Evolutionary conservation across 2,113 vertebrate genomes (phyloP).

Genomic region (Prionailurus viverrinus): DNA sequence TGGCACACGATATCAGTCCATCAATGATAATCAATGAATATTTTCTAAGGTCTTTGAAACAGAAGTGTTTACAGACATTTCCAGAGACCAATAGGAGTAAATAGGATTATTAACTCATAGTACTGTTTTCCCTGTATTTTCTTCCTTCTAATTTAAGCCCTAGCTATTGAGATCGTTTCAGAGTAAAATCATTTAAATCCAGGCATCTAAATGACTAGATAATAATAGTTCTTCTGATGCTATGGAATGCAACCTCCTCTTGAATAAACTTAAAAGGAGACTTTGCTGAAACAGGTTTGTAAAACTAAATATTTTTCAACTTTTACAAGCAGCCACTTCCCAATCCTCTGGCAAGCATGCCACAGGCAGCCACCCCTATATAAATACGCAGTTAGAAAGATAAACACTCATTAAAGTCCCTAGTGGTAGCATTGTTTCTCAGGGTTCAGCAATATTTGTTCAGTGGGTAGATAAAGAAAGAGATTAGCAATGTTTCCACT

Average conservation of each 20-base stretch:
- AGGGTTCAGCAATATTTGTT: slow-evolving; percentile 77
- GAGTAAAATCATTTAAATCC: slow-evolving; percentile 71
- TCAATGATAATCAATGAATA: not conserved
- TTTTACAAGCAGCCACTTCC: slow-evolving; percentile 70
- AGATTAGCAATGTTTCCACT: slow-evolving; percentile 72
- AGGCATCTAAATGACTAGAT: not conserved
- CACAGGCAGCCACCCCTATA: slow-evolving; percentile 65
- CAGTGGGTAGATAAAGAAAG: slow-evolving; percentile 72
- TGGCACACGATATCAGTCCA: slow-evolving; percentile 57
- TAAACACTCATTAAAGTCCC: slow-evolving; percentile 70
- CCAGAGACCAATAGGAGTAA: not conserved
- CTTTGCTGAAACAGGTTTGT: slow-evolving; percentile 65
- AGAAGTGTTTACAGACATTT: slow-evolving; percentile 31
- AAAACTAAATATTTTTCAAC: slow-evolving; percentile 66
- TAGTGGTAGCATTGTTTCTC: slow-evolving; percentile 77
- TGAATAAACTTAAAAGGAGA: slow-evolving; percentile 72
- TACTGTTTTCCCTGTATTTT: not conserved
- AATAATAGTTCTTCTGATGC: slow-evolving; percentile 37
- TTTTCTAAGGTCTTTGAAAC: slow-evolving; percentile 60
- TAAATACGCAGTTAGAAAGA: slow-evolving; percentile 69
- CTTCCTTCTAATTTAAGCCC: slow-evolving; percentile 18
- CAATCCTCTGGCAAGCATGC: slow-evolving; percentile 62
- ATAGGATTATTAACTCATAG: slow-evolving; percentile 20
- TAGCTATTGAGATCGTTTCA: slow-evolving; percentile 50
- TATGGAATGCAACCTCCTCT: slow-evolving; percentile 74